These are phyloP conservation scores for Disparrhopalites patrizii DNA, from an alignment of 2,888 invertebrate genomes.

Conservation along the genomic window DNA sequence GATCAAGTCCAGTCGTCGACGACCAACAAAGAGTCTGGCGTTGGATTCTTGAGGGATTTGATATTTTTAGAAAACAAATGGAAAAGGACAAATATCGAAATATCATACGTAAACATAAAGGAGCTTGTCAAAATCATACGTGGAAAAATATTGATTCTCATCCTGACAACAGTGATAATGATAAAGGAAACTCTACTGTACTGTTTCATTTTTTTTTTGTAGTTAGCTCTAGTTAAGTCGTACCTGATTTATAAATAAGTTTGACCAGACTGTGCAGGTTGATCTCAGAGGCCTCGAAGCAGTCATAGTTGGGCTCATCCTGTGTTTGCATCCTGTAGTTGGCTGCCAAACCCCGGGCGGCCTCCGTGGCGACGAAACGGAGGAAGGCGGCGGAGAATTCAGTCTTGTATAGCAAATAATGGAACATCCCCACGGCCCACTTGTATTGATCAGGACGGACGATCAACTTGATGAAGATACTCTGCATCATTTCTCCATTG, in stretches of 20 bases:
- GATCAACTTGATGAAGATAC: conserved; percentile 53
- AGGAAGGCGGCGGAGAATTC: conserved; percentile 69
- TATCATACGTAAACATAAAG: no score
- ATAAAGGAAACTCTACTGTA: background rate
- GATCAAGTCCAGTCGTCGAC: conserved; percentile 44
- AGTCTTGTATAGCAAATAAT: conserved; percentile 68
- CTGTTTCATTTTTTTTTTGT: background rate
- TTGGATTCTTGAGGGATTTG: no score
- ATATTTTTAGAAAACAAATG: no score
- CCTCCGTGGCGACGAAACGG: conserved; percentile 70
- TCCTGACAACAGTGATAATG: background rate
- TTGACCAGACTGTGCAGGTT: conserved; percentile 45
- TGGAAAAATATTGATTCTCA: no score
- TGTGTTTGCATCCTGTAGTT: conserved; percentile 46
- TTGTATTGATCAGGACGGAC: conserved; percentile 72
- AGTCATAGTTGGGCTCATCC: conserved; percentile 44
- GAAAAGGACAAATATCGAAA: no score
- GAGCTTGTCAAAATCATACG: no score
- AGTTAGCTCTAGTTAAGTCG: no score
- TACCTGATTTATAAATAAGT: conserved; percentile 36
- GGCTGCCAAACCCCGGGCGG: conserved; percentile 43
- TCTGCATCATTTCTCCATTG: conserved; percentile 47
- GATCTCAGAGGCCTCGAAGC: conserved; percentile 46
- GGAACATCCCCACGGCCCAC: conserved; percentile 70
- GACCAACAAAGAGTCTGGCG: conserved; percentile 46